These are phyloP conservation scores for Latrodectus geometricus DNA, from an alignment of 1,140 invertebrate species.

Conservation along the genomic window DNA sequence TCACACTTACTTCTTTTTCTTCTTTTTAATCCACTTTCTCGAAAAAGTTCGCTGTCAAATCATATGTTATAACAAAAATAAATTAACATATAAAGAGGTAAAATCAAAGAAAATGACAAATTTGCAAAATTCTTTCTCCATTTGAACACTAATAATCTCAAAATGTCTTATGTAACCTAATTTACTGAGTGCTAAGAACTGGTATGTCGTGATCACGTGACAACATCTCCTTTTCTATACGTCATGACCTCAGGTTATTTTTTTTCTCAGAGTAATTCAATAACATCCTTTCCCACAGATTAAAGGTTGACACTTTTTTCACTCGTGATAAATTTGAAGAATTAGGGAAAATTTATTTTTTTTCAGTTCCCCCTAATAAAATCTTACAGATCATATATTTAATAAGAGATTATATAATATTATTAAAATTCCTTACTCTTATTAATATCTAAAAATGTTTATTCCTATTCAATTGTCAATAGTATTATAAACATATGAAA, in stretches of 20 bases:
- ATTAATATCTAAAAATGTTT: too few relatives aligned
- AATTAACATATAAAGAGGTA: background rate
- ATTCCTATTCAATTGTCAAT: too few relatives aligned
- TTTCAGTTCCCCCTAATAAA: too few relatives aligned
- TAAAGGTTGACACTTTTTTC: background rate
- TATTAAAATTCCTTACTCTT: too few relatives aligned
- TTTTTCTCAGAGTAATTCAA: constrained; percentile 23
- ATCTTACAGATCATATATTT: too few relatives aligned
- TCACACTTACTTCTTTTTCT: too few relatives aligned
- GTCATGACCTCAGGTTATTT: constrained; percentile 18
- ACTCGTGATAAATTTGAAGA: background rate
- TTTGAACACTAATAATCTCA: constrained; percentile 21
- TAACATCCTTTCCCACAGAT: constrained; percentile 9
- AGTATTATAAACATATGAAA: too few relatives aligned
- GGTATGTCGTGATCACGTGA: constrained; percentile 25
- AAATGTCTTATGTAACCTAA: constrained; percentile 32
- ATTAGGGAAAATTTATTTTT: background rate
- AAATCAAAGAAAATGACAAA: background rate
- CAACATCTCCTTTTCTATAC: background rate
- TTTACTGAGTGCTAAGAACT: constrained; percentile 15
- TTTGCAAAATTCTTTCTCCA: background rate
- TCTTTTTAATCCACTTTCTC: too few relatives aligned
- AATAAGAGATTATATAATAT: too few relatives aligned
- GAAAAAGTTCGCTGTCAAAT: background rate
- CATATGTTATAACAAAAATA: background rate